Percentiles rank a stretch among this genome's conserved stretches.
Evolutionary conservation across 1,140 invertebrate genomes (phyloP).

Genomic region (Trichomalopsis sarcophagae): DNA sequence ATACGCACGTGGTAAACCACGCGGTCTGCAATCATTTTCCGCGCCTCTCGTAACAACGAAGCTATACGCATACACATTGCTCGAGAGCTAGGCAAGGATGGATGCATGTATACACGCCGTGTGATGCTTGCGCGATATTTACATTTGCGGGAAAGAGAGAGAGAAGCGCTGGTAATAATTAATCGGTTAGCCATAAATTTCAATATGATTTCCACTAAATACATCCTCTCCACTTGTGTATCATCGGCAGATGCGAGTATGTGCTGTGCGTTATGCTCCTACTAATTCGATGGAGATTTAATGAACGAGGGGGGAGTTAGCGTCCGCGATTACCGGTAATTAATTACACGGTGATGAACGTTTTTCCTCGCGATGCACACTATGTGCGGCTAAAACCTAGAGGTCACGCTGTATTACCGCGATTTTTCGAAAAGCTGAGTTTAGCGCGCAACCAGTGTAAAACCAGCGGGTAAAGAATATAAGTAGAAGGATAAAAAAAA

Average conservation of each 20-base stretch:
- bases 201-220: conserved; percentile 13
- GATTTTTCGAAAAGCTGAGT: background rate
- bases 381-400: too few relatives aligned
- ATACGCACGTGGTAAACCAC: background rate
- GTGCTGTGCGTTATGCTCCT: background rate
- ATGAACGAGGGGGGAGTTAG: background rate
- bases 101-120: too few relatives aligned
- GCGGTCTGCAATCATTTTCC: conserved; percentile 19
- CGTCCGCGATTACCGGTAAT: conserved; percentile 37
- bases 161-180: conserved; percentile 12
- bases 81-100: background rate
- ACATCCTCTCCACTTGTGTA: background rate
- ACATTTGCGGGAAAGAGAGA: background rate
- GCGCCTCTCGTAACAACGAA: background rate
- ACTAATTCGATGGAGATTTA: conserved; percentile 40
- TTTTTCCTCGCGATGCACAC: background rate
- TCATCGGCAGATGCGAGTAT: background rate
- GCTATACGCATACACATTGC: background rate
- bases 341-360: conserved; percentile 34
- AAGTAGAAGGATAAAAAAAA: conserved; percentile 22
- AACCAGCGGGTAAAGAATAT: background rate
- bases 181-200: conserved; percentile 25
- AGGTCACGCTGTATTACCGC: too few relatives aligned
- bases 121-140: background rate
- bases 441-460: background rate